A percentile compares a stretch with the other conserved stretches of the same genome.
Evolutionary conservation across 2,888 invertebrate species (phyloP).

Genomic region (Andricus curvator): DNA sequence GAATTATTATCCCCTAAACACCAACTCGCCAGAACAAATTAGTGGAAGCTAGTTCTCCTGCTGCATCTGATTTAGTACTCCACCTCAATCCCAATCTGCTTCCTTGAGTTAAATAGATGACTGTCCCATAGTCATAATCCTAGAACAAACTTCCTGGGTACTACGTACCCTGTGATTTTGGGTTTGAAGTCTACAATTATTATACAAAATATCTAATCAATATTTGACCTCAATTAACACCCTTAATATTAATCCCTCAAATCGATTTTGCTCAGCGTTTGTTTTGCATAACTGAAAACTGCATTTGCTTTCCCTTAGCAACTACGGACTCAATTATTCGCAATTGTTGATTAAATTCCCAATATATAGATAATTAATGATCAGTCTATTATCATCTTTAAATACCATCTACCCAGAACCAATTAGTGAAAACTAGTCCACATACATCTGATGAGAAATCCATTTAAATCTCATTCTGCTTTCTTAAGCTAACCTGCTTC

Average conservation of each 20-base stretch:
- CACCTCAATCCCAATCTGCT: not conserved
- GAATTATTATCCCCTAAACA: constrained; percentile 6
- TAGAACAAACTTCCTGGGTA: not conserved
- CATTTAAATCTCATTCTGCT: not conserved
- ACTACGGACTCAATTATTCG: not conserved
- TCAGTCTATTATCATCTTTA: not conserved
- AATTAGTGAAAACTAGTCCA: not conserved
- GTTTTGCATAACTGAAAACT: not conserved
- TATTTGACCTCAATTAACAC: not conserved
- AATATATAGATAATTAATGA: not conserved
- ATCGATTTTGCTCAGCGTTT: not conserved
- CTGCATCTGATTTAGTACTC: not conserved
- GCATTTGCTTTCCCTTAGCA: not conserved
- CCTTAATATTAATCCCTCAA: not conserved
- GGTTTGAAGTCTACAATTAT: not conserved
- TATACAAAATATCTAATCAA: not conserved
- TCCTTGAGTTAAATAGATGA: not conserved
- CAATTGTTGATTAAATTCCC: not conserved
- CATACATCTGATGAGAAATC: too few species aligned
- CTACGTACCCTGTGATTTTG: not conserved
- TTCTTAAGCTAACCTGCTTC: not conserved
- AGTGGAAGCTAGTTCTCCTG: not conserved
- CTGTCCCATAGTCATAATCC: not conserved
- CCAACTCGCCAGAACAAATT: constrained; percentile 1
- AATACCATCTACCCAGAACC: not conserved